Conservation (phyloP, 2,113 vertebrate genomes). For the Ciconia maguari region DNA sequence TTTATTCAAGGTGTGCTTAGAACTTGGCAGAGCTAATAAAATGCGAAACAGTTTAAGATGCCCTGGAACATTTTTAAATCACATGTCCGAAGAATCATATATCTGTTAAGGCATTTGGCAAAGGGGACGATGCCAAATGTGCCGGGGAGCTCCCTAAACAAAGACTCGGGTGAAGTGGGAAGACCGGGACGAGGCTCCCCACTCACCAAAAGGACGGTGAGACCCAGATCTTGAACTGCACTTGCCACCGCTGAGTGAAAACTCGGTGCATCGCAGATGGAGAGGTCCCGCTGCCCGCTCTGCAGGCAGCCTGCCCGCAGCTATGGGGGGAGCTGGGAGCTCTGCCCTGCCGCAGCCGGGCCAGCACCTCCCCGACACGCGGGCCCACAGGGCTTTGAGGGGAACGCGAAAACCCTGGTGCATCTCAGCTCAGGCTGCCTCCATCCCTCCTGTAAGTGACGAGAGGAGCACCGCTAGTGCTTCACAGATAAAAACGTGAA, state of each 20-base stretch:
- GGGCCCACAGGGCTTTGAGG: accelerated
- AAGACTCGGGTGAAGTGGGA: neutral
- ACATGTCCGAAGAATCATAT: neutral
- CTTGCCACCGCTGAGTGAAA: neutral
- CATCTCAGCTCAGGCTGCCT: neutral
- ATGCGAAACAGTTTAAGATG: neutral
- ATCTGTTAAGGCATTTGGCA: neutral
- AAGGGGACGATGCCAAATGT: neutral
- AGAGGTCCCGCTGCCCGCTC: neutral
- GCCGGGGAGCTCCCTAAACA: neutral
- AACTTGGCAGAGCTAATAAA: slow-evolving; percentile 33
- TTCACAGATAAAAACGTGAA: neutral
- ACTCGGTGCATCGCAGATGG: accelerated
- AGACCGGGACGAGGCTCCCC: neutral
- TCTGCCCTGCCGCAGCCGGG: neutral
- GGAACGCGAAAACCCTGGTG: accelerated
- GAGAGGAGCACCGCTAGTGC: neutral
- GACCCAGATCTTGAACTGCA: neutral
- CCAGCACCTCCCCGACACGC: neutral
- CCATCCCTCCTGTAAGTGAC: neutral
- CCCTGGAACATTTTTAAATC: slow-evolving; percentile 30
- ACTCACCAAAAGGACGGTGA: neutral
- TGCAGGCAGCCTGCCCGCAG: neutral
- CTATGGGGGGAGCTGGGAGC: accelerated
- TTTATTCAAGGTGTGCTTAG: slow-evolving; percentile 44